These are phyloP conservation scores for Phymorhynchus buccinoides DNA, from an alignment of 1,140 invertebrate genomes.

Conservation along the genomic window DNA sequence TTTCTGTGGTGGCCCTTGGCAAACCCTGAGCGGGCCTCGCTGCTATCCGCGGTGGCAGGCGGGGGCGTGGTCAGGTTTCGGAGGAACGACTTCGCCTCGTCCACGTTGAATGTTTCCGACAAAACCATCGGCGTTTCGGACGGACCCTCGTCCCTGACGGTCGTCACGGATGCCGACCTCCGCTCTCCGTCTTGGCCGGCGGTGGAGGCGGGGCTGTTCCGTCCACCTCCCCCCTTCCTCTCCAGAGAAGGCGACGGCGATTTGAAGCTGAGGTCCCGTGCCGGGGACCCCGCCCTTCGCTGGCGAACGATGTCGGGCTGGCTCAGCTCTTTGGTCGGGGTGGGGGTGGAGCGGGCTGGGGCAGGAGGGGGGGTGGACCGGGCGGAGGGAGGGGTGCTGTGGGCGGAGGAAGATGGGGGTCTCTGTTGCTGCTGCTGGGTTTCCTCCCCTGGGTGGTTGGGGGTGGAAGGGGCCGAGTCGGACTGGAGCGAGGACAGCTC, in stretches of 20 bases:
- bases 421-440: background rate
- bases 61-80: constrained; percentile 43
- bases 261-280: constrained; percentile 6
- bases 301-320: background rate
- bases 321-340: background rate
- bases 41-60: constrained; percentile 9
- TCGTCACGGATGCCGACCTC: background rate
- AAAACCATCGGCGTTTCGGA: constrained; percentile 22
- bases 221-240: background rate
- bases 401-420: background rate
- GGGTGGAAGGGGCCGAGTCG: constrained; percentile 6
- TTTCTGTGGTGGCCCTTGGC: constrained; percentile 51
- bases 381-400: background rate
- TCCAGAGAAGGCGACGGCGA: constrained; percentile 21
- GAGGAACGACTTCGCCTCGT: constrained; percentile 50
- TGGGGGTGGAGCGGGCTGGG: background rate
- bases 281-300: background rate
- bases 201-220: background rate
- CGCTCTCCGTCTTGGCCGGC: background rate
- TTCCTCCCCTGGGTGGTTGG: constrained; percentile 3
- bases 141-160: background rate
- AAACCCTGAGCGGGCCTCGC: constrained; percentile 19
- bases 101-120: constrained; percentile 61
- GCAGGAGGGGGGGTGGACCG: background rate
- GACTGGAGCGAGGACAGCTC: constrained; percentile 20